A percentile compares a stretch with the other conserved stretches of the same genome.
These are phyloP conservation scores for Danio rerio DNA, from an alignment of 2,113 vertebrate genomes.

Conservation along the genomic window GRCz12tu NC_133188.1:45817001-45817500, in stretches of 20 bases:
- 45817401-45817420: neutral
- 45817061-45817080: neutral
- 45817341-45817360: conserved; percentile 45
- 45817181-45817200: neutral
- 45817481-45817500: conserved; percentile 6
- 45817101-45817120: neutral
- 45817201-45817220: conserved; percentile 4
- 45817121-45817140: neutral
- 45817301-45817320: conserved; percentile 24
- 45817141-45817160: conserved; percentile 6
- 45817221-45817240: neutral
- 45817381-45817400: neutral
- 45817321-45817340: conserved; percentile 28
- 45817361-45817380: neutral
- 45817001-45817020: neutral
- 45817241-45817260: neutral
- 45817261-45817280: neutral
- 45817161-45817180: neutral
- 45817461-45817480: conserved; percentile 7
- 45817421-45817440: neutral
- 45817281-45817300: conserved; percentile 11
- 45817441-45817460: neutral
- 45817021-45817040: neutral
- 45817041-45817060: neutral
- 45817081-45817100: neutral